These are phyloP conservation scores for Nemapogon koenigi DNA, from an alignment of 2,888 invertebrate genomes.

Conservation along the genomic window DNA sequence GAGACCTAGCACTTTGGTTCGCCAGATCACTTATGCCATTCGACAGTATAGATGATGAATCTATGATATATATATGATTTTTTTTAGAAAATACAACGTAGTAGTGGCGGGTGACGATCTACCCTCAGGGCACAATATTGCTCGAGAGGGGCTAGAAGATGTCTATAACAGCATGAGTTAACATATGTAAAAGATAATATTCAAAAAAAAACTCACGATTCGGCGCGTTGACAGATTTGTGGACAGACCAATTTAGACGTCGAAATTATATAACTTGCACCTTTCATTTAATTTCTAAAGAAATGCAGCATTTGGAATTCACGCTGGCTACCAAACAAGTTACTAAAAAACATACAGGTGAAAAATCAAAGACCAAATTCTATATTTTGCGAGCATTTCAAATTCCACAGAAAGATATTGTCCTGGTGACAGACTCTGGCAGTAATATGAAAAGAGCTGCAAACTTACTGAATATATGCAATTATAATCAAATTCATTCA, in stretches of 20 bases:
- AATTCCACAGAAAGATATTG: constrained; percentile 1
- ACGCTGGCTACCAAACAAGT: neutral
- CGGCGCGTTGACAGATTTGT: neutral
- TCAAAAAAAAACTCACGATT: neutral
- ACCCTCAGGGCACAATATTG: too few species aligned
- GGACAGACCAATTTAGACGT: neutral
- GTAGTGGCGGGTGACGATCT: neutral
- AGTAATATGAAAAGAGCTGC: constrained; percentile 6
- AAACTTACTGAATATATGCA: neutral
- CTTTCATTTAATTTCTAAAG: neutral
- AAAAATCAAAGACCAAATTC: neutral
- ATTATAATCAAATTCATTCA: too few species aligned
- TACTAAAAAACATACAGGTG: neutral
- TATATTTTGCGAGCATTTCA: neutral
- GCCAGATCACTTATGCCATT: neutral
- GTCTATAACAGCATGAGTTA: too few species aligned
- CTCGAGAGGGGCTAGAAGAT: too few species aligned
- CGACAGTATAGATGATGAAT: neutral
- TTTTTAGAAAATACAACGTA: neutral
- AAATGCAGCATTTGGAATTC: neutral
- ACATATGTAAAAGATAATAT: too few species aligned
- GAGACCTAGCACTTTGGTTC: constrained; percentile 1
- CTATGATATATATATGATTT: neutral
- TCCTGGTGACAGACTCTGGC: neutral
- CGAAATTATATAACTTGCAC: constrained; percentile 1